Conservation (phyloP, 23 tunicate species). For the Botrylloides violaceus region DNA sequence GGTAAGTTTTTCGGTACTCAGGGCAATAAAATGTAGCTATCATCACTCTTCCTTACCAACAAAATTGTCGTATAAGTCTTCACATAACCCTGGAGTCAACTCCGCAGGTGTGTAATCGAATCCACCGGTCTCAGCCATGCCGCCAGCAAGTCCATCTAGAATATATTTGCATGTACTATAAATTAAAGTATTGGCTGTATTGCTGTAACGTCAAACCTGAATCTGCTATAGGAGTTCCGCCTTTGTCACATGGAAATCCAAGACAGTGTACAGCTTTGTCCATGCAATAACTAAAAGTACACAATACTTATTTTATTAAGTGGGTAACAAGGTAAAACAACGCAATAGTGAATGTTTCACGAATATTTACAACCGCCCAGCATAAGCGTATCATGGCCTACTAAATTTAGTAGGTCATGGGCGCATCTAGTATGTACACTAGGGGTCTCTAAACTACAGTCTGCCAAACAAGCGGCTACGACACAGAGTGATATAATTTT, state of each 20-base stretch:
- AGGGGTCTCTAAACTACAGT: no score
- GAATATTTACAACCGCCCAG: no score
- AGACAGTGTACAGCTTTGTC: slow-evolving; percentile 84
- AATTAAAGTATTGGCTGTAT: background rate
- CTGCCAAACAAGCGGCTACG: no score
- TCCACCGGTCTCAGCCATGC: slow-evolving; percentile 66
- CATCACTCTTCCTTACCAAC: slow-evolving; percentile 37
- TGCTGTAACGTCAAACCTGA: background rate
- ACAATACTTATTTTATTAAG: background rate
- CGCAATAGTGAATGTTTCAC: slow-evolving; percentile 2
- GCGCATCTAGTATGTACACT: no score
- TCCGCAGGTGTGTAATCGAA: slow-evolving; percentile 85
- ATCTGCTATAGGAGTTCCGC: slow-evolving; percentile 22
- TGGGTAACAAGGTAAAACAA: background rate
- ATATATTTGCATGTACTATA: slow-evolving; percentile 8
- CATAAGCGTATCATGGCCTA: no score
- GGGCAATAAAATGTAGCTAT: background rate
- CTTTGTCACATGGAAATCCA: slow-evolving; percentile 82
- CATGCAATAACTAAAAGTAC: slow-evolving; percentile 74
- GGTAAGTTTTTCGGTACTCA: background rate
- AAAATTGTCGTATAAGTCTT: slow-evolving; percentile 63
- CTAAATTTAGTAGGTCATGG: no score
- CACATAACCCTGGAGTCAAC: slow-evolving; percentile 77
- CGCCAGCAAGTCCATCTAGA: slow-evolving; percentile 34
- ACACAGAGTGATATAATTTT: no score